Evolutionary conservation across 2,888 invertebrate species (phyloP).

Genomic region (Chamaedrilus cognettii): DNA sequence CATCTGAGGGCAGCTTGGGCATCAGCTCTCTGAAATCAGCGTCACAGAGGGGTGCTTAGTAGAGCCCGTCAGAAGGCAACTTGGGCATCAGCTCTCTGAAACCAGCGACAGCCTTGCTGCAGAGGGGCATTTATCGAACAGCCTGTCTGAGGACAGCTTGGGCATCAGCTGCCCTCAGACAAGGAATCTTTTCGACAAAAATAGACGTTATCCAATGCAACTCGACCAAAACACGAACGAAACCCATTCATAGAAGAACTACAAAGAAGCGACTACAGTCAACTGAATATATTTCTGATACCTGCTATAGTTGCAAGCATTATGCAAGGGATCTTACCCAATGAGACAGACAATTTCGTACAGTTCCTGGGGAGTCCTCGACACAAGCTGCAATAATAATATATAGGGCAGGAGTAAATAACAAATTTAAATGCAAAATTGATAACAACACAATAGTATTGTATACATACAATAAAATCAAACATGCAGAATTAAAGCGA

Average conservation of each 20-base stretch:
- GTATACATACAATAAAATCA: too few species aligned
- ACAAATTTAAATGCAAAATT: not conserved
- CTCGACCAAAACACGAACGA: too few species aligned
- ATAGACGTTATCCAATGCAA: too few species aligned
- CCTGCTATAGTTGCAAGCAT: too few species aligned
- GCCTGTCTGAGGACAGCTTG: slow-evolving; percentile 89
- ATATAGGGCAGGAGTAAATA: not conserved
- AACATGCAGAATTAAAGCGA: too few species aligned
- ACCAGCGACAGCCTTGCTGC: too few species aligned
- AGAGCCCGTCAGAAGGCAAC: slow-evolving; percentile 92
- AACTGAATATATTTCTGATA: too few species aligned
- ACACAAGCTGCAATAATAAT: slow-evolving; percentile 42
- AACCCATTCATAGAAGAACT: too few species aligned
- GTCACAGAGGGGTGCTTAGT: not conserved
- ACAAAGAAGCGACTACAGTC: too few species aligned
- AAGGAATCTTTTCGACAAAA: too few species aligned
- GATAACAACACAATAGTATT: too few species aligned
- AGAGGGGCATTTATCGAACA: slow-evolving; percentile 68
- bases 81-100: slow-evolving; percentile 92
- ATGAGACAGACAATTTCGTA: slow-evolving; percentile 97
- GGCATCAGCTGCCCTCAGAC: slow-evolving; percentile 99
- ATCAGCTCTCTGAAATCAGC: slow-evolving; percentile 75
- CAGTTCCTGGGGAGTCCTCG: slow-evolving; percentile 92
- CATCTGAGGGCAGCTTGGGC: slow-evolving; percentile 93
- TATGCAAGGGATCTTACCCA: slow-evolving; percentile 63